These are phyloP conservation scores for Drosophila planitibia DNA, from an alignment of 2,888 invertebrate genomes.

Conservation along the genomic window DNA sequence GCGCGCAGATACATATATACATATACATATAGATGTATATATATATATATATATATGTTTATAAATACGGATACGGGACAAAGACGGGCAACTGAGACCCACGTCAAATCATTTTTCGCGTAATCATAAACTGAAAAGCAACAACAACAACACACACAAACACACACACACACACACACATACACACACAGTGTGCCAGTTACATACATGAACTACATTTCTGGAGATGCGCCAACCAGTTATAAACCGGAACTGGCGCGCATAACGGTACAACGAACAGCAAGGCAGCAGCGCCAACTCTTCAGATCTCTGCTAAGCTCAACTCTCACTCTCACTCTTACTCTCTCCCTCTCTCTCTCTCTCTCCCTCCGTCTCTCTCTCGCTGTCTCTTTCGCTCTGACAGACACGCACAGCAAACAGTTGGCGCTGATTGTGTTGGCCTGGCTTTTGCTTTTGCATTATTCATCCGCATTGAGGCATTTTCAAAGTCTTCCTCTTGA, in stretches of 20 bases:
- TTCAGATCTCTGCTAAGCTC: slow-evolving; percentile 7
- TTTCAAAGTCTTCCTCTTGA: slow-evolving; percentile 85
- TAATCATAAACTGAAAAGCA: slow-evolving; percentile 62
- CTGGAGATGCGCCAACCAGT: slow-evolving; percentile 61
- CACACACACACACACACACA: neutral
- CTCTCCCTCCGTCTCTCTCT: neutral
- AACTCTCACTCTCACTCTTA: slow-evolving; percentile 30
- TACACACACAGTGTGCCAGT: slow-evolving; percentile 61
- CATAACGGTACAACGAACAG: slow-evolving; percentile 64
- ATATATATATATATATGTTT: neutral
- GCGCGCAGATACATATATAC: neutral
- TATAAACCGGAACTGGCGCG: slow-evolving; percentile 75
- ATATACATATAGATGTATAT: too few species aligned
- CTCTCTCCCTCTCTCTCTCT: neutral
- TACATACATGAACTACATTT: slow-evolving; percentile 74
- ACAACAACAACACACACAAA: neutral
- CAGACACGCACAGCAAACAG: slow-evolving; percentile 17
- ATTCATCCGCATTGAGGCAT: slow-evolving; percentile 71
- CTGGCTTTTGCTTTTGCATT: slow-evolving; percentile 64
- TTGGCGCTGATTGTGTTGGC: slow-evolving; percentile 43
- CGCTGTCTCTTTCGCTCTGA: neutral
- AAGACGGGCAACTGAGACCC: slow-evolving; percentile 27
- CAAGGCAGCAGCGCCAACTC: slow-evolving; percentile 14
- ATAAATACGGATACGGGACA: slow-evolving; percentile 28
- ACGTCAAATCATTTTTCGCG: slow-evolving; percentile 68